These are phyloP conservation scores for Bugula neritina DNA, from an alignment of 2,888 invertebrate species.

Conservation along the genomic window DNA sequence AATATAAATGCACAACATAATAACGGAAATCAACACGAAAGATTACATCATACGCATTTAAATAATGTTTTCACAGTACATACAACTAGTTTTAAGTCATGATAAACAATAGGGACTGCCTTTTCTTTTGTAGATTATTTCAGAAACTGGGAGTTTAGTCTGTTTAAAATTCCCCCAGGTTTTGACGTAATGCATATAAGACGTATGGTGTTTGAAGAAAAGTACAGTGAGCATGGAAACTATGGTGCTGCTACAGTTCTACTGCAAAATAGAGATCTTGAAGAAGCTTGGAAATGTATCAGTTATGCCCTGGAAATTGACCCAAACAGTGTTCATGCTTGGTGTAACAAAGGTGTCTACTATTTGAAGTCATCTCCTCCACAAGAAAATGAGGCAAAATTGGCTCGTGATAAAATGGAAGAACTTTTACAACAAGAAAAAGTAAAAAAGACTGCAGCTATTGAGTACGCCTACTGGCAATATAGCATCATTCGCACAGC, in stretches of 20 bases:
- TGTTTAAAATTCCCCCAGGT: neutral
- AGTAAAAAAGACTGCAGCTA: neutral
- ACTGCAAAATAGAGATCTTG: neutral
- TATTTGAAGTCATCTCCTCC: neutral
- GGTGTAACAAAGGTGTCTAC: neutral
- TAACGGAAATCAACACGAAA: too few relatives aligned
- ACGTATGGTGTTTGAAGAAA: neutral
- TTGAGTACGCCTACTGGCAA: neutral
- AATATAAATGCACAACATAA: too few relatives aligned
- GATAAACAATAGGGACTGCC: neutral
- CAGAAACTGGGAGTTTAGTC: neutral
- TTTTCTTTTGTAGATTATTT: neutral
- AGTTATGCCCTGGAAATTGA: neutral
- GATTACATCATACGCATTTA: too few relatives aligned
- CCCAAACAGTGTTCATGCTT: neutral
- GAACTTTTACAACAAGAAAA: neutral
- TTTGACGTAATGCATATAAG: neutral
- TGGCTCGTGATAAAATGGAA: neutral
- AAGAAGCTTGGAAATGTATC: neutral
- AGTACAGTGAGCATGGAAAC: neutral
- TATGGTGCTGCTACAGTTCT: neutral
- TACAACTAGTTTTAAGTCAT: too few relatives aligned
- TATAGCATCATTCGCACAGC: neutral
- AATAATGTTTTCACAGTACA: too few relatives aligned
- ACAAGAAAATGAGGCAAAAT: neutral